These are phyloP conservation scores for Entosphenus tridentatus DNA, from an alignment of 2,113 vertebrate genomes.

Conservation along the genomic window DNA sequence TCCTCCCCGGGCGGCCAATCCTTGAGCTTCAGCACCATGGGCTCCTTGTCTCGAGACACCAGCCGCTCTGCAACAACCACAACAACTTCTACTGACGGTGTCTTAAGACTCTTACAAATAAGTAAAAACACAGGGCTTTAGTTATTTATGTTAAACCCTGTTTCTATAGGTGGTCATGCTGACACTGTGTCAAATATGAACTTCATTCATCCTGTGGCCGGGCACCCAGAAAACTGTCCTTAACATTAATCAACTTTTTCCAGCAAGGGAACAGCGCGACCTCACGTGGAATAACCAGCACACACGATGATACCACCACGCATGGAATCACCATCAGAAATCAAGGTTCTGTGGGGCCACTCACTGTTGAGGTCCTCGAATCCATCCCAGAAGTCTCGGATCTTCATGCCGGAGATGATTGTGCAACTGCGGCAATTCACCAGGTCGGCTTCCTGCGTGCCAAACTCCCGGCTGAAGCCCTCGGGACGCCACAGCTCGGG, in stretches of 20 bases:
- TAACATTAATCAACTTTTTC: no score
- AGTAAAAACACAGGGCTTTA: background rate
- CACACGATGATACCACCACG: no score
- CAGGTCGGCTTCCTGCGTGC: slow-evolving; percentile 88
- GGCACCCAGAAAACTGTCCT: no score
- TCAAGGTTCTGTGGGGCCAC: slow-evolving; percentile 13
- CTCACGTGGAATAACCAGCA: no score
- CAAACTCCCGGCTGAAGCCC: slow-evolving; percentile 90
- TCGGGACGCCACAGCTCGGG: slow-evolving; percentile 59
- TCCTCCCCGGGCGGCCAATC: slow-evolving; percentile 98
- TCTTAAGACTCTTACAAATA: background rate
- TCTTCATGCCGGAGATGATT: slow-evolving; percentile 94
- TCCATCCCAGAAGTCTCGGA: slow-evolving; percentile 96
- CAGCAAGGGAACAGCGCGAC: no score
- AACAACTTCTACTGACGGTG: slow-evolving; percentile 5
- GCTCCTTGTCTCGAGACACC: slow-evolving; percentile 49
- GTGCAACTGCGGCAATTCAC: slow-evolving; percentile 96
- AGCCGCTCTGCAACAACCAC: slow-evolving; percentile 40
- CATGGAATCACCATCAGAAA: no score
- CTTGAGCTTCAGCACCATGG: slow-evolving; percentile 95
- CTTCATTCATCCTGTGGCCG: no score
- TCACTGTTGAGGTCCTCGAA: slow-evolving; percentile 86
- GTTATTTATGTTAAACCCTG: no score
- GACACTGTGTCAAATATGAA: no score
- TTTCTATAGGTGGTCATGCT: no score